A percentile compares a stretch with the other conserved stretches of the same genome.
Conservation (phyloP, 2,113 vertebrate genomes). For the Callaeas wilsoni region DNA sequence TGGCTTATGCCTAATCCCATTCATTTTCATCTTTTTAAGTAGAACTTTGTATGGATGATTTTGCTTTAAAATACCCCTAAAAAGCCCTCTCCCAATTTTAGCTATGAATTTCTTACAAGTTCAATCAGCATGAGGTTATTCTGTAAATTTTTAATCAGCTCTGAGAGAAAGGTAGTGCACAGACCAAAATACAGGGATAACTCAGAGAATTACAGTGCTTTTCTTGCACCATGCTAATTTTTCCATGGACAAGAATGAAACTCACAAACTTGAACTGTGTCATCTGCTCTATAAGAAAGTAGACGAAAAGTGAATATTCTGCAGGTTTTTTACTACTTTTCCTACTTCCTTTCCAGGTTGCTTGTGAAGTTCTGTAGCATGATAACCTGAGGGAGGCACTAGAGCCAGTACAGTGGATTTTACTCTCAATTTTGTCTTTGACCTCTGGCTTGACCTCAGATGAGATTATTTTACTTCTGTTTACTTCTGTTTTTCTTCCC, state of each 20-base stretch:
- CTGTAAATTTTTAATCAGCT: background rate
- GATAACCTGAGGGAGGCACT: background rate
- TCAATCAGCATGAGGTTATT: background rate
- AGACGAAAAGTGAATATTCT: background rate
- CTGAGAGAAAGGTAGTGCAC: background rate
- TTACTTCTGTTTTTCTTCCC: conserved; percentile 14
- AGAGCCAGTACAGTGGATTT: background rate
- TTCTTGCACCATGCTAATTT: background rate
- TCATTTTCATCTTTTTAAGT: background rate
- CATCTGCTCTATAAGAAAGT: background rate
- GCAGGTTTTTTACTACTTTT: background rate
- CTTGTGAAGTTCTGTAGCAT: background rate
- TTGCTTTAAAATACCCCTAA: background rate
- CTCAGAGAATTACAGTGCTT: background rate
- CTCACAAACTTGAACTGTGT: background rate
- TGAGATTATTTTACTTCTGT: background rate
- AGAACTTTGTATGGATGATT: background rate
- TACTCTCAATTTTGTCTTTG: background rate
- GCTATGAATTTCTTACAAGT: background rate
- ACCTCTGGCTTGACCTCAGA: background rate
- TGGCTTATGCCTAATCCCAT: background rate
- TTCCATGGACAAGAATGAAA: background rate
- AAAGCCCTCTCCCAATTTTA: background rate
- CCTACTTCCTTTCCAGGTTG: background rate
- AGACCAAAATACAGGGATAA: background rate